phyloP scores from a whole-genome alignment of 2,888 invertebrate species.

The Meiosimyza platycephala region DNA sequence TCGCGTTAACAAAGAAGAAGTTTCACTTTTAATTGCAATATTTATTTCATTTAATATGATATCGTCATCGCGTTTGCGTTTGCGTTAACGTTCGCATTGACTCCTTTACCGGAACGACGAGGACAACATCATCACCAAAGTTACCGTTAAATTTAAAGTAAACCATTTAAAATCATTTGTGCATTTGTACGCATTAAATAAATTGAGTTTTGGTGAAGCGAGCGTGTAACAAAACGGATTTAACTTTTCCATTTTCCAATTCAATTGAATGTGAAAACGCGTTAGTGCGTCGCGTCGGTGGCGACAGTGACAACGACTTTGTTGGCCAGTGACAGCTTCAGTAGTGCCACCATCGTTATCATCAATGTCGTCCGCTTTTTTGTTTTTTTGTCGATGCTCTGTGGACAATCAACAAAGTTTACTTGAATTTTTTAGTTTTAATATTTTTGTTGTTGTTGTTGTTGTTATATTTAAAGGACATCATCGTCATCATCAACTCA shows the following conservation, averaged over 20 bases:
- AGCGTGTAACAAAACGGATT: not conserved
- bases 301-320: not conserved
- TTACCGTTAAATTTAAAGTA: slow-evolving; percentile 1
- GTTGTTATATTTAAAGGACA: not conserved
- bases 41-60: slow-evolving; percentile 11
- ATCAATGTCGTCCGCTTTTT: not conserved
- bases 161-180: slow-evolving; percentile 26
- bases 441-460: not conserved
- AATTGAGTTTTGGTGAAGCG: slow-evolving; percentile 16
- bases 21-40: slow-evolving; percentile 20
- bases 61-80: not conserved
- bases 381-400: not conserved
- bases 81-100: not conserved
- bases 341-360: not conserved
- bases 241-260: slow-evolving; percentile 10
- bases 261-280: slow-evolving; percentile 6
- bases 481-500: slow-evolving; percentile 8
- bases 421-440: slow-evolving; percentile 1
- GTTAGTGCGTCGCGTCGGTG: not conserved
- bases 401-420: not conserved
- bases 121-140: not conserved
- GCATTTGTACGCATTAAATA: slow-evolving; percentile 21
- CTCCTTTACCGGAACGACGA: not conserved
- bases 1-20: not conserved
- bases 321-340: no score